A percentile compares a stretch with the other conserved stretches of the same genome.
phyloP scores from a whole-genome alignment of 2,888 invertebrate species.

The Bembecia ichneumoniformis region DNA sequence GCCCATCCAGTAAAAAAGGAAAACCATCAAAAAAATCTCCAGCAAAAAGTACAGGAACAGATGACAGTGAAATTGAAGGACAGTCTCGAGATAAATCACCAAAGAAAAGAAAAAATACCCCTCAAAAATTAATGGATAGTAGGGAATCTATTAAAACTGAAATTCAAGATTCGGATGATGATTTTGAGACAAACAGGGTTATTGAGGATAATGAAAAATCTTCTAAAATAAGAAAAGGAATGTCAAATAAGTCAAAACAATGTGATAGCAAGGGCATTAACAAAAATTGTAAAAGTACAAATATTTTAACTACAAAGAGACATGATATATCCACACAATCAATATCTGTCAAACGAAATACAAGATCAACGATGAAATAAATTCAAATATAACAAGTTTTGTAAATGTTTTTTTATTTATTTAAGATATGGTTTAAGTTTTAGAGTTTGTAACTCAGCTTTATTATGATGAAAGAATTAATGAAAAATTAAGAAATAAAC shows the following conservation, averaged over 20 bases:
- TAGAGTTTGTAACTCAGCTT: too few relatives aligned
- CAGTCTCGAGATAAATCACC: not conserved
- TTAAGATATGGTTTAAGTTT: too few relatives aligned
- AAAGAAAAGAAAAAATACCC: slow-evolving; percentile 1
- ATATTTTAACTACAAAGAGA: not conserved
- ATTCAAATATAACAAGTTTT: too few relatives aligned
- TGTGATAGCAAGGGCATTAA: too few relatives aligned
- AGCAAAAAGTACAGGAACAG: not conserved
- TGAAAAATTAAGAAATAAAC: too few relatives aligned
- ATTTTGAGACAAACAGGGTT: slow-evolving; percentile 1
- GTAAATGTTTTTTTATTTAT: too few relatives aligned
- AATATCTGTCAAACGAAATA: too few relatives aligned
- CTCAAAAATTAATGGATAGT: slow-evolving; percentile 5
- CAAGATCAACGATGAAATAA: too few relatives aligned
- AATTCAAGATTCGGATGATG: slow-evolving; percentile 4
- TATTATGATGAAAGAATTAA: too few relatives aligned
- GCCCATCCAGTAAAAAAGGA: slow-evolving; percentile 76
- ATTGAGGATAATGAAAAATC: slow-evolving; percentile 19
- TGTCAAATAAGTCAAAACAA: too few relatives aligned
- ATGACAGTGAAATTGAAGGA: not conserved
- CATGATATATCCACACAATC: not conserved
- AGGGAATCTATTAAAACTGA: not conserved
- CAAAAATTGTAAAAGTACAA: not conserved
- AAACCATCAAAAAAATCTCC: slow-evolving; percentile 50
- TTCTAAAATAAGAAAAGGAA: slow-evolving; percentile 14